A percentile compares a stretch with the other conserved stretches of the same genome.
phyloP scores from a whole-genome alignment of 2,797 vertebrate genomes.

The Acipenser ruthenus region DNA sequence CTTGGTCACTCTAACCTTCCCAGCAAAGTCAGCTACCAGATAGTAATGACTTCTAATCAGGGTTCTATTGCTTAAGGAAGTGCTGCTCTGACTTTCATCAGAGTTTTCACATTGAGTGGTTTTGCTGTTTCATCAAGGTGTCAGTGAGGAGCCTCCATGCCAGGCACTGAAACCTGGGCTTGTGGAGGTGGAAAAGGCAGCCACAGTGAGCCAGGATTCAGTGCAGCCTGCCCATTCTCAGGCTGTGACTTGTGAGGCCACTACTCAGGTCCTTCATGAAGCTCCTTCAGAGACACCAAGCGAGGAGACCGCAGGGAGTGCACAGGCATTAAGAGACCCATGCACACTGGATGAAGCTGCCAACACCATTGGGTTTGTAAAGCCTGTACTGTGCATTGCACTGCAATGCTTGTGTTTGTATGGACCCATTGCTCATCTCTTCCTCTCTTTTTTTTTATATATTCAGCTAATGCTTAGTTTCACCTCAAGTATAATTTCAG shows the following conservation, averaged over 20 bases:
- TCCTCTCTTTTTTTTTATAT: no score
- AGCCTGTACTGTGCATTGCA: neutral
- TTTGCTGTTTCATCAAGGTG: no score
- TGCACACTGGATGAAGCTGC: slow-evolving; percentile 2
- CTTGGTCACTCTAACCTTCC: no score
- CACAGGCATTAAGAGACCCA: neutral
- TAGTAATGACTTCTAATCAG: no score
- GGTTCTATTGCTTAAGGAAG: no score
- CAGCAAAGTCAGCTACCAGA: no score
- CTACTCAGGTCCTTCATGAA: neutral
- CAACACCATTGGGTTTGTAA: slow-evolving; percentile 1
- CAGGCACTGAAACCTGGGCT: neutral
- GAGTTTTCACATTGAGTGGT: no score
- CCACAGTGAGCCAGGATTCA: slow-evolving; percentile 22
- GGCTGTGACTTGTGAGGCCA: slow-evolving; percentile 12
- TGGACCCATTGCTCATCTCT: no score
- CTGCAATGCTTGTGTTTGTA: no score
- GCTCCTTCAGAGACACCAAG: slow-evolving; percentile 4
- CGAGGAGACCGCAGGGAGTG: neutral
- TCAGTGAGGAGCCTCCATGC: slow-evolving; percentile 20
- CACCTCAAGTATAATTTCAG: no score
- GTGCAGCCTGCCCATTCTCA: slow-evolving; percentile 17
- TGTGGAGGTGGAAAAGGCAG: slow-evolving; percentile 8
- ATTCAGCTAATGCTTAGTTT: no score
- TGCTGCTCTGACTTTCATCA: no score